phyloP scores from a whole-genome alignment of 1,140 invertebrate genomes.

The Brachionus plicatilis region DNA sequence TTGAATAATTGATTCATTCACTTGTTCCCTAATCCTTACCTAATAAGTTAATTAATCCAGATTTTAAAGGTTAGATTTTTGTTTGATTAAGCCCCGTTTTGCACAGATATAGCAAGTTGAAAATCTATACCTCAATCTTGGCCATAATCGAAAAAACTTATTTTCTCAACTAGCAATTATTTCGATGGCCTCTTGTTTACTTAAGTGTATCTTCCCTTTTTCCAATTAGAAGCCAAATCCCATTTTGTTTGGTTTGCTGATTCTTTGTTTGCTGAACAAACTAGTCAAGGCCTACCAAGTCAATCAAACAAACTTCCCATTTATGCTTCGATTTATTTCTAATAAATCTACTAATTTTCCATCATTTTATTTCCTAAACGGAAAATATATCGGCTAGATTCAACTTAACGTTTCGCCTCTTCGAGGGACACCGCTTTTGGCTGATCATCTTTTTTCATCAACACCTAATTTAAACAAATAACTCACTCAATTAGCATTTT shows the following conservation, averaged over 20 bases:
- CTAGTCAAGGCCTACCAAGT: background rate
- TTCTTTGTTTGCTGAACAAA: background rate
- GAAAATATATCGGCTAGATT: background rate
- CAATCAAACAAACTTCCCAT: background rate
- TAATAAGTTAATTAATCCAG: constrained; percentile 32
- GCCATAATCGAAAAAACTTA: background rate
- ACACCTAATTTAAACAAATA: no score
- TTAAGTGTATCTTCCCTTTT: background rate
- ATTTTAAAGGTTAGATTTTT: background rate
- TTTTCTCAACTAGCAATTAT: background rate
- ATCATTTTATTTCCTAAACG: background rate
- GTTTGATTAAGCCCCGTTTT: background rate
- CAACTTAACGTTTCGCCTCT: background rate
- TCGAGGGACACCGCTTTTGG: background rate
- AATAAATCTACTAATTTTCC: background rate
- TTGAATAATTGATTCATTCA: constrained; percentile 22
- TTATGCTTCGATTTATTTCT: background rate
- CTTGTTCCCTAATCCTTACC: constrained; percentile 28
- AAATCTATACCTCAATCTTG: background rate
- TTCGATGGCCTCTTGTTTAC: background rate
- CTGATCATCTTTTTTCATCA: no score
- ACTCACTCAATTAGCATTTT: no score
- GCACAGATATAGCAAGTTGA: background rate
- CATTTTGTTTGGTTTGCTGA: background rate
- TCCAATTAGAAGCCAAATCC: constrained; percentile 7